Conservation (phyloP, 2,797 vertebrate species). For the Apogon talboti region DNA sequence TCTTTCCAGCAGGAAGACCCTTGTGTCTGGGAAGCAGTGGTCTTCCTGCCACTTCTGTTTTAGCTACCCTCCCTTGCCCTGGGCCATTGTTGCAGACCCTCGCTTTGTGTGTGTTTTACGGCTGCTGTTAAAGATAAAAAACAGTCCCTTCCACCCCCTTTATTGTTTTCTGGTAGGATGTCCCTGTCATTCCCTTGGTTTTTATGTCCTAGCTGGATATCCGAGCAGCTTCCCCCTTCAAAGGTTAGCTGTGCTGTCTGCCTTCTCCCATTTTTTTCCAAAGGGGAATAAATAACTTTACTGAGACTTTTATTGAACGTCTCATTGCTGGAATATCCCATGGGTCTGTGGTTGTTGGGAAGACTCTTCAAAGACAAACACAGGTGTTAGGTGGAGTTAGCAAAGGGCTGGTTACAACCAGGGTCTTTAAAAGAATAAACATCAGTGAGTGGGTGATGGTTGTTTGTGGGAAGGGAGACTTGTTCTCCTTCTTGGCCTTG, state of each 20-base stretch:
- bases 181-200: slow-evolving; percentile 82
- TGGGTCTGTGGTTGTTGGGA: slow-evolving; percentile 73
- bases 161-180: slow-evolving; percentile 86
- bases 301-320: slow-evolving; percentile 79
- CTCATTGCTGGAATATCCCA: slow-evolving; percentile 78
- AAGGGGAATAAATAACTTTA: slow-evolving; percentile 83
- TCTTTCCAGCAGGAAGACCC: slow-evolving; percentile 78
- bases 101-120: slow-evolving; percentile 85
- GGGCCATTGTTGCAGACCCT: slow-evolving; percentile 83
- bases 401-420: slow-evolving; percentile 67
- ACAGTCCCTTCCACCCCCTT: slow-evolving; percentile 80
- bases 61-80: slow-evolving; percentile 69
- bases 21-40: slow-evolving; percentile 80
- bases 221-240: slow-evolving; percentile 76
- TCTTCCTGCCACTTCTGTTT: slow-evolving; percentile 82
- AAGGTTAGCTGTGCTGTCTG: slow-evolving; percentile 78
- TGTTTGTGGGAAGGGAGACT: slow-evolving; percentile 62
- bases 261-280: slow-evolving; percentile 65
- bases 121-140: slow-evolving; percentile 87
- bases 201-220: slow-evolving; percentile 83
- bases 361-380: slow-evolving; percentile 81
- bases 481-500: slow-evolving; percentile 58
- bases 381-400: slow-evolving; percentile 80
- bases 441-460: slow-evolving; percentile 58
- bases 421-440: slow-evolving; percentile 71